A percentile compares a stretch with the other conserved stretches of the same genome.
phyloP scores from a whole-genome alignment of 2,113 vertebrate species.

The Phrynosoma platyrhinos region DNA sequence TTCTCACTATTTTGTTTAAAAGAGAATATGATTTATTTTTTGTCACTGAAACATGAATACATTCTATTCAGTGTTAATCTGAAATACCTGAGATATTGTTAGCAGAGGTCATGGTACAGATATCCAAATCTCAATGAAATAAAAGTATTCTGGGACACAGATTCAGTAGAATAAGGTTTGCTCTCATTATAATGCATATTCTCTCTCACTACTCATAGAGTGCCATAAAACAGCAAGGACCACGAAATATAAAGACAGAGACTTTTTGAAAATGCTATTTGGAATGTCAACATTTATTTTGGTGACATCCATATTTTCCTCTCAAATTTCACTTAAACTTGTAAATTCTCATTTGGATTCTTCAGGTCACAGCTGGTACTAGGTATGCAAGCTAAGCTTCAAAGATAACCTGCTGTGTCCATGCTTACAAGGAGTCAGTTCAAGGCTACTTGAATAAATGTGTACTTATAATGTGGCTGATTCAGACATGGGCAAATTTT shows the following conservation, averaged over 20 bases:
- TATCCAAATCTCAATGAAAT: not conserved
- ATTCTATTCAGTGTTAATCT: not conserved
- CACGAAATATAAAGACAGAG: constrained; percentile 31
- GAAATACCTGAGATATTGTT: constrained; percentile 1
- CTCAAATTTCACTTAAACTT: constrained; percentile 37
- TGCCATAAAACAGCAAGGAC: constrained; percentile 6
- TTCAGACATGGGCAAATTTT: constrained; percentile 22
- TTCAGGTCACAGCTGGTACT: constrained; percentile 43
- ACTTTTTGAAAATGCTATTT: constrained; percentile 7
- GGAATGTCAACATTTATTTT: accelerated
- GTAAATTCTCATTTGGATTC: constrained; percentile 26
- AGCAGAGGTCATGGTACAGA: not conserved
- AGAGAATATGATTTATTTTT: constrained; percentile 19
- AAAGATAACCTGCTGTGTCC: constrained; percentile 16
- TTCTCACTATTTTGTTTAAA: not conserved
- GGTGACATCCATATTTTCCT: constrained; percentile 25
- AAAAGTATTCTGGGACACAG: not conserved
- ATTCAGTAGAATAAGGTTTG: not conserved
- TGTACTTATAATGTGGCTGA: constrained; percentile 11
- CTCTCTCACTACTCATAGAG: not conserved
- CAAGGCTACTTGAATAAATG: constrained; percentile 39
- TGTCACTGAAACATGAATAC: not conserved
- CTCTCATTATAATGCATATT: not conserved
- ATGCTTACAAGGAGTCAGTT: constrained; percentile 5
- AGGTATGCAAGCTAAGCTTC: constrained; percentile 36